These are phyloP conservation scores for Carposina sasakii DNA, from an alignment of 1,140 invertebrate species.

Conservation along the genomic window DNA sequence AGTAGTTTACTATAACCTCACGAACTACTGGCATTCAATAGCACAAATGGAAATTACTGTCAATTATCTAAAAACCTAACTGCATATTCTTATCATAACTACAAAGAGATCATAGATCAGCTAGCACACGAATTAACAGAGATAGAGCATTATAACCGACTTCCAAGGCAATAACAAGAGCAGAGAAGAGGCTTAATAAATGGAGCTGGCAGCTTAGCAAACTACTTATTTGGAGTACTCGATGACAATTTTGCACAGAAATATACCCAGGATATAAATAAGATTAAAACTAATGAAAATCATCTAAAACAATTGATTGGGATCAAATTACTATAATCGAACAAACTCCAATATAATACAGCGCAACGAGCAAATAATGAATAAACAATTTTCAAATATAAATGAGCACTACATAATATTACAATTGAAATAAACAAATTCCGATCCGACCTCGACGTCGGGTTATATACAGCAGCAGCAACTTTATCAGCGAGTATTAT, in stretches of 20 bases:
- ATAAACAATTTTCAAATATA: too few species aligned
- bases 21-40: constrained; percentile 6
- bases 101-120: background rate
- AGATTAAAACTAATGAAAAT: constrained; percentile 5
- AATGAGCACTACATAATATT: too few species aligned
- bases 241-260: background rate
- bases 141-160: background rate
- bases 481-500: too few species aligned
- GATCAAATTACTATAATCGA: constrained; percentile 1
- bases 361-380: too few species aligned
- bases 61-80: too few species aligned
- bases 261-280: background rate
- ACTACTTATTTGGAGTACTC: background rate
- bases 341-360: too few species aligned
- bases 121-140: background rate
- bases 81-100: too few species aligned
- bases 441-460: too few species aligned
- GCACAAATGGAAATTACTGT: too few species aligned
- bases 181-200: constrained; percentile 1
- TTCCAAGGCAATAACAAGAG: background rate
- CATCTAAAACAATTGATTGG: background rate
- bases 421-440: too few species aligned
- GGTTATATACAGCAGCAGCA: too few species aligned
- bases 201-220: background rate
- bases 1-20: constrained; percentile 2